phyloP scores from a whole-genome alignment of 2,888 invertebrate genomes.

The Lutraria lutraria region DNA sequence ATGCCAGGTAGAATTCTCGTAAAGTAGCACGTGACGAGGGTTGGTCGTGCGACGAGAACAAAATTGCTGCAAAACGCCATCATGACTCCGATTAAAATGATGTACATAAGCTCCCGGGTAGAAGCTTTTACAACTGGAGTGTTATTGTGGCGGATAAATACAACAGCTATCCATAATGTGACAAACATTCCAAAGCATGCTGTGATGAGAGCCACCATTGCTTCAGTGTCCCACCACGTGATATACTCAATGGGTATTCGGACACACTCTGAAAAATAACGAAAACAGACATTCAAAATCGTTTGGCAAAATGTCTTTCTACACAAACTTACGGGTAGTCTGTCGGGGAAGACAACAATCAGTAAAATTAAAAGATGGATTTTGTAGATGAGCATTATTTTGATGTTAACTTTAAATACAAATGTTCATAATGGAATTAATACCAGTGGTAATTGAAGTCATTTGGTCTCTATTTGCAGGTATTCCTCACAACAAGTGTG shows the following conservation, averaged over 20 bases:
- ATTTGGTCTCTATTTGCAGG: too few species aligned
- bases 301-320: too few species aligned
- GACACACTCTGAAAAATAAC: slow-evolving; percentile 88
- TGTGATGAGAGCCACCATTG: slow-evolving; percentile 90
- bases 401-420: too few species aligned
- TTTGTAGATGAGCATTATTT: too few species aligned
- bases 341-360: too few species aligned
- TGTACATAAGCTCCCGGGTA: slow-evolving; percentile 92
- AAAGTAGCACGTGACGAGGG: slow-evolving; percentile 93
- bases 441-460: too few species aligned
- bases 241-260: slow-evolving; percentile 90
- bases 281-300: not conserved
- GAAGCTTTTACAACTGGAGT: slow-evolving; percentile 99
- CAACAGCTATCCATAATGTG: slow-evolving; percentile 92
- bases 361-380: too few species aligned
- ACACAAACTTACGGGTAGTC: too few species aligned
- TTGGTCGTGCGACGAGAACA: slow-evolving; percentile 93
- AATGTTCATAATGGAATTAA: too few species aligned
- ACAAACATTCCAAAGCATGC: slow-evolving; percentile 94
- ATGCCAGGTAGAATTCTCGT: slow-evolving; percentile 97
- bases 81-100: slow-evolving; percentile 90
- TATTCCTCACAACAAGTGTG: too few species aligned
- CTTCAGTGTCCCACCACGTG: slow-evolving; percentile 90
- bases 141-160: slow-evolving; percentile 94
- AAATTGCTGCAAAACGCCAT: slow-evolving; percentile 91